Base-by-base conservation (phyloP, 37 sponge, comb jelly and placozoan genomes). In the Ianthella basta region DNA sequence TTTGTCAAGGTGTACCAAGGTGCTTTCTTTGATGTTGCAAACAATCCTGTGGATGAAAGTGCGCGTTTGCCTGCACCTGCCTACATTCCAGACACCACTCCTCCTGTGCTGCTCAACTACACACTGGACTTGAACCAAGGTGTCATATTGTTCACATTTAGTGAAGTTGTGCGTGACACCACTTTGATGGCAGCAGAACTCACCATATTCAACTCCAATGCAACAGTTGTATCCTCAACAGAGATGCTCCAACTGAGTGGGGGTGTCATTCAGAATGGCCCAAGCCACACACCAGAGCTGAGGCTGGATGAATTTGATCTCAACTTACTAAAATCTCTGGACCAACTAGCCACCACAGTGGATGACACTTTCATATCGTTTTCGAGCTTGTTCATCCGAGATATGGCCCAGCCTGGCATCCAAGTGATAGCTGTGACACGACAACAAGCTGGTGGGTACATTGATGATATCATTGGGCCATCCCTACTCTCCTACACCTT, bases 81-180 rank as follows among this genome's bases (percentile, higher is more conserved):
- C 24, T 93, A 69, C 74, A 36, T 60, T 4, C 82, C 90, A 56
- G 97, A 97, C 44, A 79, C 77, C 12, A 92, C 91, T 4, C 34
- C 86, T 29, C 97, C 97, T 37, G 1, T 4, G 0, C 80, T 97
- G 24, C 65, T 80, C 13, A 84, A 55, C 16, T 88, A 73, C 69
- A 82, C 73, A 0, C 78, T 97, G 50, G 89, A 97, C 61, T 90
- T 97, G 88, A 87, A 94, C 63, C 29, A n/a, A 21, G 78, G 78
- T 21, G 15, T 16, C 1, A 35, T 69, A 35, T 69, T 64, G 30
- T 61, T 97, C 24, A 79, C 90, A 16, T 97, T 97, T 86, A 80
- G 84, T 90, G 94, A 97, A 83, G 89, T 83, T 69, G 92, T 97
- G 0, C 60, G 79, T 77, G 84, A 55, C 21, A 21, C 89, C 29